Evolutionary conservation across 2,113 vertebrate genomes (phyloP).

Genomic region (Rhinolophus sinicus): DNA sequence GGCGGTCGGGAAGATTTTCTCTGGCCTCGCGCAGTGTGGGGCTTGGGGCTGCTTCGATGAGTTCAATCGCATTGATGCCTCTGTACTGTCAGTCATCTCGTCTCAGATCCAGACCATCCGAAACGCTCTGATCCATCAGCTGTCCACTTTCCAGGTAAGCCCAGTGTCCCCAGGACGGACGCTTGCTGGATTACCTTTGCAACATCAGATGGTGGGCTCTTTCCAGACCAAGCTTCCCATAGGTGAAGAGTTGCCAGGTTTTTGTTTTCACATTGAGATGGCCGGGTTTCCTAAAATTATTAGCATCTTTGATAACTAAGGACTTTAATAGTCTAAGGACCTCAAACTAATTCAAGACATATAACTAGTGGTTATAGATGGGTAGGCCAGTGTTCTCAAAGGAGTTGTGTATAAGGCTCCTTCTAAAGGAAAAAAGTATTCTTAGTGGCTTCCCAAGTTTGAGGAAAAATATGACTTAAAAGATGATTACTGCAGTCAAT

Average conservation of each 20-base stretch:
- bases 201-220: fast-evolving
- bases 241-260: too few species aligned
- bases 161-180: too few species aligned
- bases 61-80: constrained; percentile 97
- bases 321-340: not conserved
- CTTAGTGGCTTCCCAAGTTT: not conserved
- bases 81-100: constrained; percentile 97
- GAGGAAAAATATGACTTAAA: not conserved
- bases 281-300: not conserved
- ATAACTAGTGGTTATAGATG: fast-evolving
- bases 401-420: not conserved
- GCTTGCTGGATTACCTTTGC: fast-evolving
- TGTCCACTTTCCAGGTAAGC: constrained; percentile 92
- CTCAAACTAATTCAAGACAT: not conserved
- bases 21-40: constrained; percentile 96
- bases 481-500: fast-evolving
- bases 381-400: not conserved
- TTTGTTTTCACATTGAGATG: not conserved
- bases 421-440: not conserved
- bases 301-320: not conserved
- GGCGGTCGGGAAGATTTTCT: constrained; percentile 97
- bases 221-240: not conserved
- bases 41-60: constrained; percentile 99
- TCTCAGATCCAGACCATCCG: constrained; percentile 97
- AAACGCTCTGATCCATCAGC: constrained; percentile 92